Percentiles rank a stretch among this genome's conserved stretches.
These are phyloP conservation scores for Lasioglossum albipes DNA, from an alignment of 1,140 invertebrate species.

Conservation along the genomic window DNA sequence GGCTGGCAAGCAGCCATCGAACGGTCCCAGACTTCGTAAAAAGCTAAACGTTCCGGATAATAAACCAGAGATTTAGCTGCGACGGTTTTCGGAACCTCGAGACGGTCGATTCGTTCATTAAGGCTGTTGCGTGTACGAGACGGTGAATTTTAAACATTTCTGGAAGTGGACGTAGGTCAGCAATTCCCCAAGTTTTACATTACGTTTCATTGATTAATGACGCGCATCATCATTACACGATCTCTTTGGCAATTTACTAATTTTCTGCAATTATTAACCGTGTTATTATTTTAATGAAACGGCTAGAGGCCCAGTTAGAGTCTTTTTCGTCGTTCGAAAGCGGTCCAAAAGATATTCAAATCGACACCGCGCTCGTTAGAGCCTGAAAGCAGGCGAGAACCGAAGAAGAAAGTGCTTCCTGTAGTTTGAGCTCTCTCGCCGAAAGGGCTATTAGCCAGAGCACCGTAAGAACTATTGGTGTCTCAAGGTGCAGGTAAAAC, in stretches of 20 bases:
- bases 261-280: too few relatives aligned
- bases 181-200: too few relatives aligned
- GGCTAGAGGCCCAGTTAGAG: too few relatives aligned
- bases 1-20: conserved; percentile 76
- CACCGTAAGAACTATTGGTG: conserved; percentile 41
- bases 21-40: conserved; percentile 70
- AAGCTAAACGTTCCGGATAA: conserved; percentile 77
- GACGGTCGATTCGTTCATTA: conserved; percentile 71
- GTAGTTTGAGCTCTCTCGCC: conserved; percentile 50
- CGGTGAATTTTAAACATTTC: too few relatives aligned
- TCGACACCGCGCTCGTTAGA: neutral
- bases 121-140: neutral
- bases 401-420: conserved; percentile 65
- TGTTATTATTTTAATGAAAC: too few relatives aligned
- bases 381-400: conserved; percentile 43
- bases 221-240: too few relatives aligned
- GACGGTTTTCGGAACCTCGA: conserved; percentile 67
- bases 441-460: conserved; percentile 47
- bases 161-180: too few relatives aligned
- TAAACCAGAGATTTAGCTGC: conserved; percentile 74
- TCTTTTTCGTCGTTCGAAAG: too few relatives aligned
- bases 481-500: conserved; percentile 49
- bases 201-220: too few relatives aligned
- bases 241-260: too few relatives aligned
- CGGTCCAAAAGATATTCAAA: neutral